These are phyloP conservation scores for Caenorhabditis sp. DNA, from an alignment of 2,888 invertebrate genomes.

Conservation along the genomic window DNA sequence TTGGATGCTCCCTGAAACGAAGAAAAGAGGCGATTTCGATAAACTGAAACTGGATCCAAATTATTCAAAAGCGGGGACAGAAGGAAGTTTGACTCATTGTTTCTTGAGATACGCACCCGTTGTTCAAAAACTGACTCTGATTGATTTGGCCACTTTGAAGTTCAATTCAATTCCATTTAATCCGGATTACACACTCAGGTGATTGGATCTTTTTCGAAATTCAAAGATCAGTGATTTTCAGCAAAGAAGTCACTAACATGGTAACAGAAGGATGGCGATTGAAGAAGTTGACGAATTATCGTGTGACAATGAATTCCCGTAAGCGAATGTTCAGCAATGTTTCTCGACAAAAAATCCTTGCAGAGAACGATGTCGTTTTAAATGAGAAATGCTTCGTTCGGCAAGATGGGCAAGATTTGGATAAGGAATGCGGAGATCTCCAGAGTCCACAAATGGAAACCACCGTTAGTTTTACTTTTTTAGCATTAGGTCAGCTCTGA, in stretches of 20 bases:
- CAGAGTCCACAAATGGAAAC: slow-evolving; percentile 23
- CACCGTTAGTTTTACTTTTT: slow-evolving; percentile 16
- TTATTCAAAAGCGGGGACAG: slow-evolving; percentile 50
- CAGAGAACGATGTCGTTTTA: slow-evolving; percentile 64
- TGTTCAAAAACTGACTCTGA: slow-evolving; percentile 41
- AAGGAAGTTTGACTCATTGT: slow-evolving; percentile 62
- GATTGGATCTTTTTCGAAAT: background rate
- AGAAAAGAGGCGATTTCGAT: slow-evolving; percentile 52
- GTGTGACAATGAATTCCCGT: slow-evolving; percentile 63
- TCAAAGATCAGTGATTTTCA: slow-evolving; percentile 5
- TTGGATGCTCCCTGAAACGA: slow-evolving; percentile 60
- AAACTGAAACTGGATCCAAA: slow-evolving; percentile 60
- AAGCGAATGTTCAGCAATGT: background rate
- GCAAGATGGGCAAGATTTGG: slow-evolving; percentile 49
- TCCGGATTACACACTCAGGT: slow-evolving; percentile 55
- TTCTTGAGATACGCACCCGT: slow-evolving; percentile 53
- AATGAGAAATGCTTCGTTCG: slow-evolving; percentile 63
- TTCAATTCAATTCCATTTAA: slow-evolving; percentile 56
- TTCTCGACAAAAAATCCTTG: slow-evolving; percentile 4
- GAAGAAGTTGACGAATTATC: slow-evolving; percentile 49
- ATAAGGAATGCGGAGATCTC: slow-evolving; percentile 58
- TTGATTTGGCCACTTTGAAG: slow-evolving; percentile 52
- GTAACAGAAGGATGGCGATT: slow-evolving; percentile 51
- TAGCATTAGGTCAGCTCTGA: no score
- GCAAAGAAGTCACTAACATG: slow-evolving; percentile 40